A percentile compares a stretch with the other conserved stretches of the same genome.
phyloP scores from a whole-genome alignment of 2,888 invertebrate species.

The Drosophila longiperda region DNA sequence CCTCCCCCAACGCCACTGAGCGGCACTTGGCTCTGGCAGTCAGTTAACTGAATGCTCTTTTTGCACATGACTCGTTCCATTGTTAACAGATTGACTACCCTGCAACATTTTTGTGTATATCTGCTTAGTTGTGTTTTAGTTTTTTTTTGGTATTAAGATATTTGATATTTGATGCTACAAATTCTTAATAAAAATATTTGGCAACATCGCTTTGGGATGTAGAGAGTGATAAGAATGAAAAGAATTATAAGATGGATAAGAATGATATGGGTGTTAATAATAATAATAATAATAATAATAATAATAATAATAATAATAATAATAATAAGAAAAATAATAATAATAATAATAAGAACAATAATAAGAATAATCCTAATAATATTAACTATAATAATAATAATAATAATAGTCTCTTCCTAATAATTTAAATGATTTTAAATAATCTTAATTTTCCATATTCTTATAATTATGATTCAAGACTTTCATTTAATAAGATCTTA shows the following conservation, averaged over 20 bases:
- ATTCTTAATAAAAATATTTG: neutral
- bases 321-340: no score
- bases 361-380: no score
- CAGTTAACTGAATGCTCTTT: conserved; percentile 47
- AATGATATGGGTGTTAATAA: no score
- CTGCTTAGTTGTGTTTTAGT: neutral
- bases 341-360: no score
- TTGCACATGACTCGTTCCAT: conserved; percentile 36
- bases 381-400: no score
- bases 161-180: neutral
- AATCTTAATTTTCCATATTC: neutral
- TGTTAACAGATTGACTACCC: conserved; percentile 39
- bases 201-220: neutral
- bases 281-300: no score
- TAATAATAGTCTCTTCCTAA: no score
- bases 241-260: neutral
- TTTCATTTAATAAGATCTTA: neutral
- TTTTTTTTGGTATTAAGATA: neutral
- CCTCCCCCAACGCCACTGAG: neutral
- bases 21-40: conserved; percentile 32
- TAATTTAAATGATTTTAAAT: neutral
- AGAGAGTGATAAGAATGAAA: no score
- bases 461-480: neutral
- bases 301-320: no score
- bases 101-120: neutral